A percentile compares a stretch with the other conserved stretches of the same genome.
phyloP scores from a whole-genome alignment of 2,888 invertebrate species.

The Noctua janthe region DNA sequence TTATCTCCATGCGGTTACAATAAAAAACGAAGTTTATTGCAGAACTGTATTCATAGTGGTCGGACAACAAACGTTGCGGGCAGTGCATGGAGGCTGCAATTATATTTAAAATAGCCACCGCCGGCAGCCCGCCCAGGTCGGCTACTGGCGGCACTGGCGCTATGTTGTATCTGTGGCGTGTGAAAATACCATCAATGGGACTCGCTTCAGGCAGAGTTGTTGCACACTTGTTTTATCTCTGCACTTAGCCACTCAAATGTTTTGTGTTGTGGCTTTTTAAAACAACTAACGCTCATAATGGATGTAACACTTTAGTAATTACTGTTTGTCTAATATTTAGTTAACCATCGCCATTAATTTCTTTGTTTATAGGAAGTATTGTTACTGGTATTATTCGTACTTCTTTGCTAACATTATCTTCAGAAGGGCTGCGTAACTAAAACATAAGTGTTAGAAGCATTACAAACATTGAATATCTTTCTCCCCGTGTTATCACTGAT shows the following conservation, averaged over 20 bases:
- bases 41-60: conserved; percentile 68
- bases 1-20: conserved; percentile 56
- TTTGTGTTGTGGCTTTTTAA: conserved; percentile 11
- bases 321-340: conserved; percentile 5
- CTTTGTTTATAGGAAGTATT: conserved; percentile 11
- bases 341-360: conserved; percentile 9
- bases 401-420: conserved; percentile 1
- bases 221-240: conserved; percentile 38
- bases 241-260: conserved; percentile 22
- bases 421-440: not conserved
- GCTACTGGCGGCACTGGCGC: conserved; percentile 47
- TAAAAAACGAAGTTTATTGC: conserved; percentile 71
- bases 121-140: conserved; percentile 73
- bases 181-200: conserved; percentile 54
- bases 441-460: conserved; percentile 5
- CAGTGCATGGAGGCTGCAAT: conserved; percentile 73
- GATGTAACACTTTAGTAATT: conserved; percentile 14
- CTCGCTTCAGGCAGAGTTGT: conserved; percentile 24
- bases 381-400: not conserved
- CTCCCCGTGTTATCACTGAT: conserved; percentile 39
- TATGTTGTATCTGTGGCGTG: conserved; percentile 56
- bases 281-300: conserved; percentile 16
- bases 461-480: conserved; percentile 13
- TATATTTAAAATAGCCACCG: conserved; percentile 78
- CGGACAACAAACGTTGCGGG: conserved; percentile 71